A percentile compares a stretch with the other conserved stretches of the same genome.
Evolutionary conservation across 2,888 invertebrate species (phyloP).

Genomic region (Eupeodes luniger): DNA sequence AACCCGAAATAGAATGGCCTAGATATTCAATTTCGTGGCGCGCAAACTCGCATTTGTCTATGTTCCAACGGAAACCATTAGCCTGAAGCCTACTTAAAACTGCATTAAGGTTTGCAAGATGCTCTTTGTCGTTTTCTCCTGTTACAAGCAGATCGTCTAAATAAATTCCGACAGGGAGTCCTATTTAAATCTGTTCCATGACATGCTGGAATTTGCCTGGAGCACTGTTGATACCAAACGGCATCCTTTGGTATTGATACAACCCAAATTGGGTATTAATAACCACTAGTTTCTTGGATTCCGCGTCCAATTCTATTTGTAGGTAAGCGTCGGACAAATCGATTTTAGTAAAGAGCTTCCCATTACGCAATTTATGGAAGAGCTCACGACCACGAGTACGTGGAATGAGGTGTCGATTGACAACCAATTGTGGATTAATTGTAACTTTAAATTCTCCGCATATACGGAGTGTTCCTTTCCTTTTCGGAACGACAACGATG

Average conservation of each 20-base stretch:
- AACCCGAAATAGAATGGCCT: too few relatives aligned
- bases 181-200: too few relatives aligned
- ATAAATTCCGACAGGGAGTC: too few relatives aligned
- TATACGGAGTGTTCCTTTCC: not conserved
- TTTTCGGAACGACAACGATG: conserved; percentile 30
- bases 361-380: conserved; percentile 28
- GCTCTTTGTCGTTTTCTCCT: conserved; percentile 43
- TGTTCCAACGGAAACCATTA: too few relatives aligned
- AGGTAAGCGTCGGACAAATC: conserved; percentile 24
- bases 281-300: conserved; percentile 27
- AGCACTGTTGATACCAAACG: conserved; percentile 16
- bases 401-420: conserved; percentile 35
- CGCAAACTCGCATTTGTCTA: too few relatives aligned
- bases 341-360: conserved; percentile 23
- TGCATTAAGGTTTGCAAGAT: conserved; percentile 28
- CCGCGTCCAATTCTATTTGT: conserved; percentile 26
- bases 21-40: too few relatives aligned
- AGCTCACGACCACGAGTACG: conserved; percentile 22
- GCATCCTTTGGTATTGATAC: too few relatives aligned
- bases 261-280: too few relatives aligned
- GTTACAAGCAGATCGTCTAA: conserved; percentile 57
- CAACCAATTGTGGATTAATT: conserved; percentile 26
- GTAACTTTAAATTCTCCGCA: not conserved
- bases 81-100: too few relatives aligned
- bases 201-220: conserved; percentile 16